Percentiles rank a stretch among this genome's conserved stretches.
These are phyloP conservation scores for Palythoa heliodiscus DNA, from an alignment of 92 coral and sea anemone genomes.

Conservation along the genomic window DNA sequence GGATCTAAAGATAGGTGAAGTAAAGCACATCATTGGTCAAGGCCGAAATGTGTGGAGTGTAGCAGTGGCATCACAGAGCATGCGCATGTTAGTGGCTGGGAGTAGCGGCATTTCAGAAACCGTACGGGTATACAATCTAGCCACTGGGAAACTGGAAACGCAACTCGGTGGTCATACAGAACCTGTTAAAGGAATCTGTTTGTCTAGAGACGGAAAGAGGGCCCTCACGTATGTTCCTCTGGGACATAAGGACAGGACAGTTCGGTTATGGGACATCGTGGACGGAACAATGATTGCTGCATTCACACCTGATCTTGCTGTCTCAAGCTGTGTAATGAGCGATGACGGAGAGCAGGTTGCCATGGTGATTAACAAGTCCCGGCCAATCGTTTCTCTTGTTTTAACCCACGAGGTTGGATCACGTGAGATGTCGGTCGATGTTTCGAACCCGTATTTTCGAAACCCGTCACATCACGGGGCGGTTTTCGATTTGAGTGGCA, in stretches of 20 bases:
- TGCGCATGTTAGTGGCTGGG: constrained; percentile 86
- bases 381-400: constrained; percentile 90
- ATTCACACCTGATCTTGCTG: constrained; percentile 94
- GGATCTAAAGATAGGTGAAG: constrained; percentile 91
- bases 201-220: constrained; percentile 87
- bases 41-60: constrained; percentile 90
- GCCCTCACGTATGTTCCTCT: constrained; percentile 83
- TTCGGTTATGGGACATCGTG: constrained; percentile 88
- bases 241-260: constrained; percentile 82
- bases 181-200: constrained; percentile 81
- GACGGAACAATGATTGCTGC: constrained; percentile 81
- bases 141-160: constrained; percentile 76
- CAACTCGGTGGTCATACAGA: constrained; percentile 88
- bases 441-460: constrained; percentile 86
- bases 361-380: constrained; percentile 96
- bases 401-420: constrained; percentile 85
- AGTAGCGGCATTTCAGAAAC: constrained; percentile 78
- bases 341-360: constrained; percentile 98
- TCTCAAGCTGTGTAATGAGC: constrained; percentile 93
- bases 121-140: constrained; percentile 83
- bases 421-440: constrained; percentile 97
- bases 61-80: constrained; percentile 84
- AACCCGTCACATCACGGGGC: constrained; percentile 98
- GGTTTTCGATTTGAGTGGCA: constrained; percentile 85
- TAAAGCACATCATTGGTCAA: constrained; percentile 88